A percentile compares a stretch with the other conserved stretches of the same genome.
phyloP scores from a whole-genome alignment of 2,888 invertebrate genomes.

The Erpobdella octoculata region DNA sequence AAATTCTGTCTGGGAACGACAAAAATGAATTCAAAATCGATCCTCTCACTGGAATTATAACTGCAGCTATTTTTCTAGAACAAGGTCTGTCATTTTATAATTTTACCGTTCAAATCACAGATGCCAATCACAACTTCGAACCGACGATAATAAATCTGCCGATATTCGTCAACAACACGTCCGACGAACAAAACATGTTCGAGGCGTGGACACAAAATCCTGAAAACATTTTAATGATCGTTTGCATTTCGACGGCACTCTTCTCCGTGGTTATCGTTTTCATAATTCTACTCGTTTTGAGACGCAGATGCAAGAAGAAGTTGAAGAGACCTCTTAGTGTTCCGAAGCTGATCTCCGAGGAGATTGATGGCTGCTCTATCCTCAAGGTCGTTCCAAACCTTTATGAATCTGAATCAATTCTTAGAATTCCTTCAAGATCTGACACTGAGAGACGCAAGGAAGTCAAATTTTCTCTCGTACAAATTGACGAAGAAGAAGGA shows the following conservation, averaged over 20 bases:
- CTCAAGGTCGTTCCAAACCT: constrained; percentile 16
- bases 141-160: constrained; percentile 2
- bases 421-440: neutral
- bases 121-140: neutral
- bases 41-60: neutral
- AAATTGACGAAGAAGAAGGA: constrained; percentile 9
- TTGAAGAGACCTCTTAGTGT: no score
- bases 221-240: constrained; percentile 8
- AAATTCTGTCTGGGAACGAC: constrained; percentile 18
- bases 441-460: constrained; percentile 17
- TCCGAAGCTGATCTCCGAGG: neutral
- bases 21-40: constrained; percentile 15
- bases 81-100: constrained; percentile 5
- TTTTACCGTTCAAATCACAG: neutral
- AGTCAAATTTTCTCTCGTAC: constrained; percentile 24
- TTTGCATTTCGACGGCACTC: neutral
- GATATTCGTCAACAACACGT: constrained; percentile 22
- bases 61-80: neutral
- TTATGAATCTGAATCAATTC: neutral
- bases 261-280: constrained; percentile 6
- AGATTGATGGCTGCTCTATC: neutral
- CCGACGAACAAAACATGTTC: neutral
- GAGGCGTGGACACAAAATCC: constrained; percentile 15
- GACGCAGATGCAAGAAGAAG: constrained; percentile 4
- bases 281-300: neutral